phyloP scores from a whole-genome alignment of 2,888 invertebrate species.

The Agonopterix arenella region DNA sequence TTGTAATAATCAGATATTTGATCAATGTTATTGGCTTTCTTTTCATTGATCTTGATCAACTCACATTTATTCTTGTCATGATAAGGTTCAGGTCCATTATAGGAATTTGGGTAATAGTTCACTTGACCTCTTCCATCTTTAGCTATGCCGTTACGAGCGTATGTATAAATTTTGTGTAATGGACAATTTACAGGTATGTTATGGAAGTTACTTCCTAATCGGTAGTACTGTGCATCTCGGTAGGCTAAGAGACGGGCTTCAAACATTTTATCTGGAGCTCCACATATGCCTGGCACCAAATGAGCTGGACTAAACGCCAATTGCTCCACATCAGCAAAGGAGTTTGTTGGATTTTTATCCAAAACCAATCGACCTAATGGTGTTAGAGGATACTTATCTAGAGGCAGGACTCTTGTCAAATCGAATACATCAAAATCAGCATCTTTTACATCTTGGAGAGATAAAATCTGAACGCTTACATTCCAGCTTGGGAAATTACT shows the following conservation, averaged over 20 bases:
- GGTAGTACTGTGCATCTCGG: conserved; percentile 70
- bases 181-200: conserved; percentile 29
- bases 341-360: conserved; percentile 65
- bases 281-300: conserved; percentile 60
- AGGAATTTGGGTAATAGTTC: no score
- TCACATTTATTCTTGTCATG: no score
- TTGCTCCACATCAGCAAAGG: conserved; percentile 70
- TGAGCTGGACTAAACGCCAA: conserved; percentile 53
- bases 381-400: conserved; percentile 60
- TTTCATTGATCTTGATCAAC: no score
- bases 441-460: conserved; percentile 42
- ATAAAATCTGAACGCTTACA: conserved; percentile 58
- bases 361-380: conserved; percentile 66
- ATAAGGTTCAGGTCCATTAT: no score
- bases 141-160: no score
- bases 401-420: conserved; percentile 56
- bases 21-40: no score
- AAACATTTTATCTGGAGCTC: conserved; percentile 66
- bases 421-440: conserved; percentile 62
- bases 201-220: conserved; percentile 29
- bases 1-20: no score
- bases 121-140: no score
- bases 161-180: conserved; percentile 1
- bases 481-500: conserved; percentile 72
- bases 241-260: conserved; percentile 66